Evolutionary conservation across 2,797 vertebrate species (phyloP).

Genomic region (Lophius americanus): DNA sequence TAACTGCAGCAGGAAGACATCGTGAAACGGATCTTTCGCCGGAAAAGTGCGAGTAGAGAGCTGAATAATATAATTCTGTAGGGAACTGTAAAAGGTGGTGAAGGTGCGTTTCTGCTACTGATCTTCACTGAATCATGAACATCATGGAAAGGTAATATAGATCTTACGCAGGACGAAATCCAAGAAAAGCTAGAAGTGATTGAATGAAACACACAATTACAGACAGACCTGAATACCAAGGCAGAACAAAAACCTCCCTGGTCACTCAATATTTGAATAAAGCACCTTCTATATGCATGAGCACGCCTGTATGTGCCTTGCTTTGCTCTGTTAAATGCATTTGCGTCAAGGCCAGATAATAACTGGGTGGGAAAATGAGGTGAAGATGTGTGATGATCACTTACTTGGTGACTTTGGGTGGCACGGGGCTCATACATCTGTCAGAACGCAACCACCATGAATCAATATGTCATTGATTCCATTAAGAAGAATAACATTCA

Average conservation of each 20-base stretch:
- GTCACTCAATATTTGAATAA: not conserved
- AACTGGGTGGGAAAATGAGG: not conserved
- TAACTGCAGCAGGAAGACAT: conserved; percentile 31
- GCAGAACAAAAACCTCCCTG: conserved; percentile 41
- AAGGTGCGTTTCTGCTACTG: too few species aligned
- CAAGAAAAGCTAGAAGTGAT: too few species aligned
- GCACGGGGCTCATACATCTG: conserved; percentile 1
- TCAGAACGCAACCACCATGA: not conserved
- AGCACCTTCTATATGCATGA: conserved; percentile 15
- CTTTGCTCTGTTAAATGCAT: not conserved
- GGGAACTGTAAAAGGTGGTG: too few species aligned
- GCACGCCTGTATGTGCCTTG: not conserved
- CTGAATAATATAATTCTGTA: too few species aligned
- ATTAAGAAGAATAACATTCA: conserved; percentile 34
- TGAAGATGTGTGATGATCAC: not conserved
- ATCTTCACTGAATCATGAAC: too few species aligned
- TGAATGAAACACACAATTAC: too few species aligned
- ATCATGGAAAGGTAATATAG: too few species aligned
- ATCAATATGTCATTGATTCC: conserved; percentile 33
- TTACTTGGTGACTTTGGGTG: conserved; percentile 16
- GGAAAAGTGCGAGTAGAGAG: conserved; percentile 34
- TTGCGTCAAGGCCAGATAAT: conserved; percentile 6
- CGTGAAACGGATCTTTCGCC: conserved; percentile 52
- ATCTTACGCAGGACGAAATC: too few species aligned
- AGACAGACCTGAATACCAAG: too few species aligned